Percentiles rank a stretch among this genome's conserved stretches.
phyloP scores from a whole-genome alignment of 1,140 invertebrate genomes.

The Antheraea mylitta region DNA sequence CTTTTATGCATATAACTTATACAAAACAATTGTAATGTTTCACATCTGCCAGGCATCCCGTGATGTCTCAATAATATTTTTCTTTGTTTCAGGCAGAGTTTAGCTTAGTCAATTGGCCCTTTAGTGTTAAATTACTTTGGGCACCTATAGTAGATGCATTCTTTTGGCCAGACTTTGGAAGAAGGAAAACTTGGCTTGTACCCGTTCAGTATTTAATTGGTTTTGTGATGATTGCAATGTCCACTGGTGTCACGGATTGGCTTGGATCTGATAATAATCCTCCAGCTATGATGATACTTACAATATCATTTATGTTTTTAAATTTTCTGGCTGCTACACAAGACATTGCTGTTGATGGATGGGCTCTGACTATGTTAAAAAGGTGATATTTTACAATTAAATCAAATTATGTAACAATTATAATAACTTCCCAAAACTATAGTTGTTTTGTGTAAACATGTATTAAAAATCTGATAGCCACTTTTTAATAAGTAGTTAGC shows the following conservation, averaged over 20 bases:
- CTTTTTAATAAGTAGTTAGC: too few species aligned
- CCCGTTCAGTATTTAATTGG: slow-evolving; percentile 93
- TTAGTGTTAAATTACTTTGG: slow-evolving; percentile 98
- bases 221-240: slow-evolving; percentile 92
- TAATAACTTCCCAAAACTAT: too few species aligned
- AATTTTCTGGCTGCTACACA: slow-evolving; percentile 99
- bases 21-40: too few species aligned
- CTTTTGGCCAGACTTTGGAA: slow-evolving; percentile 90
- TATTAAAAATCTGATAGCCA: too few species aligned
- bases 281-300: slow-evolving; percentile 92
- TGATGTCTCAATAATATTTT: too few species aligned
- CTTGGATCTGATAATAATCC: slow-evolving; percentile 82
- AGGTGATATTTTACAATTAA: slow-evolving; percentile 78
- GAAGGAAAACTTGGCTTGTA: slow-evolving; percentile 98
- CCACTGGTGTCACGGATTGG: slow-evolving; percentile 86
- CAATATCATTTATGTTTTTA: slow-evolving; percentile 92
- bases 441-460: too few species aligned
- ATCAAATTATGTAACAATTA: too few species aligned
- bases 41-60: too few species aligned
- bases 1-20: too few species aligned
- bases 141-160: slow-evolving; percentile 98
- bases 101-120: slow-evolving; percentile 99
- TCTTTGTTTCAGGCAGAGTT: slow-evolving; percentile 94
- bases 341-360: slow-evolving; percentile 99
- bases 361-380: slow-evolving; percentile 99